Percentiles rank a stretch among this genome's conserved stretches.
phyloP scores from a whole-genome alignment of 2,113 vertebrate species.

The Polypterus bichir region DNA sequence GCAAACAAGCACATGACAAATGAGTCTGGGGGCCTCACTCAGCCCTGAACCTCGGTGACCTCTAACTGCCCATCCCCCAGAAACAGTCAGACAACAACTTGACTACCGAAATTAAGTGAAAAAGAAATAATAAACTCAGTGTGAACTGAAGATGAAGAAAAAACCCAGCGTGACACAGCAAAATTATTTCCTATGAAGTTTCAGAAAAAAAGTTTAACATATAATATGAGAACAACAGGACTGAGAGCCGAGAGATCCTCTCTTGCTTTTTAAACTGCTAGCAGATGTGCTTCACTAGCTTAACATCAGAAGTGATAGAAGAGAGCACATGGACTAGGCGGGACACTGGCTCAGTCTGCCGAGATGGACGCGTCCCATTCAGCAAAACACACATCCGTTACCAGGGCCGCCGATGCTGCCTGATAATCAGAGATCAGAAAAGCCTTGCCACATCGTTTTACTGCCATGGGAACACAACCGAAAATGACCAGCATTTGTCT shows the following conservation, averaged over 20 bases:
- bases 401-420: constrained; percentile 21
- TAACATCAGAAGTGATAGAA: constrained; percentile 41
- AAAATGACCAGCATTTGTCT: constrained; percentile 9
- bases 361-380: constrained; percentile 32
- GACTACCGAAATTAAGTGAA: constrained; percentile 23
- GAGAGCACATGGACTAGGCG: constrained; percentile 38
- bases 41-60: constrained; percentile 66
- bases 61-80: constrained; percentile 37
- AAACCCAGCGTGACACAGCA: background rate
- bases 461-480: too few species aligned
- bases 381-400: constrained; percentile 47
- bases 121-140: background rate
- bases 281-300: constrained; percentile 72
- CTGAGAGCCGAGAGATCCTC: background rate
- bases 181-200: background rate
- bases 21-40: constrained; percentile 63
- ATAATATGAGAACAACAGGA: background rate
- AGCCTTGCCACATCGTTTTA: too few species aligned
- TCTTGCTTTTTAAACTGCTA: constrained; percentile 50
- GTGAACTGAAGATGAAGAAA: constrained; percentile 3
- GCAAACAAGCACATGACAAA: constrained; percentile 75
- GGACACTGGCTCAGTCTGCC: constrained; percentile 36
- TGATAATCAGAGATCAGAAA: too few species aligned
- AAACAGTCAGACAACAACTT: constrained; percentile 25
- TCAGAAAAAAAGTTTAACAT: background rate